Conservation (phyloP, 2,797 vertebrate species). For the Apogon hyalosoma region DNA sequence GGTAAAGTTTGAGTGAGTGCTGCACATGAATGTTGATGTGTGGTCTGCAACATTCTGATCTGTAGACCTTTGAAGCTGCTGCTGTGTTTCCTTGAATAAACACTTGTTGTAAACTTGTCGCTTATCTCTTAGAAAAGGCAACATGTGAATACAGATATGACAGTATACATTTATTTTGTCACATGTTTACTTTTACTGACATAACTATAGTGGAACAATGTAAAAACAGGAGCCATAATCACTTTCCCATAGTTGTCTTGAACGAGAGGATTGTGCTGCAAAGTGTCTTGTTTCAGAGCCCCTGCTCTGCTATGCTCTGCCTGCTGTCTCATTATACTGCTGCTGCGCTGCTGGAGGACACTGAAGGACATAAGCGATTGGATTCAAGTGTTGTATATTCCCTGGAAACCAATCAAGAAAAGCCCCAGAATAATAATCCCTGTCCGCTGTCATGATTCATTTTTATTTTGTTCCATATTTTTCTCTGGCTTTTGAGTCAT, state of each 20-base stretch:
- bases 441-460: slow-evolving; percentile 82
- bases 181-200: slow-evolving; percentile 40
- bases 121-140: slow-evolving; percentile 22
- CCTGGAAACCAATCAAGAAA: slow-evolving; percentile 84
- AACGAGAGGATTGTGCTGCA: slow-evolving; percentile 56
- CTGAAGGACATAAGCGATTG: slow-evolving; percentile 82
- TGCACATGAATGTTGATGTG: slow-evolving; percentile 70
- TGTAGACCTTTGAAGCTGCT: slow-evolving; percentile 20
- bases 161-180: slow-evolving; percentile 25
- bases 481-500: slow-evolving; percentile 79
- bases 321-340: slow-evolving; percentile 78
- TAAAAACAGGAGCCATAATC: slow-evolving; percentile 34
- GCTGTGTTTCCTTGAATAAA: slow-evolving; percentile 22
- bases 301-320: slow-evolving; percentile 56
- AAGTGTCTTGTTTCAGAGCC: slow-evolving; percentile 62
- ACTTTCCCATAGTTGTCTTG: slow-evolving; percentile 24
- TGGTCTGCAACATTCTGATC: slow-evolving; percentile 18
- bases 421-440: slow-evolving; percentile 82
- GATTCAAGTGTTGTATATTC: slow-evolving; percentile 85
- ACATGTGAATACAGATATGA: slow-evolving; percentile 26
- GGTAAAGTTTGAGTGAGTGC: slow-evolving; percentile 65
- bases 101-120: slow-evolving; percentile 40
- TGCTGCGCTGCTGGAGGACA: slow-evolving; percentile 81
- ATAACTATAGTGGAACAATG: slow-evolving; percentile 13
- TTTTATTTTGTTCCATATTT: slow-evolving; percentile 85